A percentile compares a stretch with the other conserved stretches of the same genome.
phyloP scores from a whole-genome alignment of 2,888 invertebrate species.

The Cordilura impudica region DNA sequence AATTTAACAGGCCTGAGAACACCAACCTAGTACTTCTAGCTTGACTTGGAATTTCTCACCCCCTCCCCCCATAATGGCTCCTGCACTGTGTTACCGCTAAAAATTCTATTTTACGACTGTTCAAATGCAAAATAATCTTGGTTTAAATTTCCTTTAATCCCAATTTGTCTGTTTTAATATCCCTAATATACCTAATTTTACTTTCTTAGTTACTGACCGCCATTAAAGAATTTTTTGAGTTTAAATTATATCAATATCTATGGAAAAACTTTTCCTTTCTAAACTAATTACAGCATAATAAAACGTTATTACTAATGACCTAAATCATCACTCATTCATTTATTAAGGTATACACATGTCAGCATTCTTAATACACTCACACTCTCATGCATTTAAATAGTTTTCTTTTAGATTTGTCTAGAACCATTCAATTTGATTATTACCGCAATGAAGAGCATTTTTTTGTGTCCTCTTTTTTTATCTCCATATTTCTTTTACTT shows the following conservation, averaged over 20 bases:
- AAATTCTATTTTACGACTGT: too few species aligned
- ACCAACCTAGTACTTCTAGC: too few species aligned
- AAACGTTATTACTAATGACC: slow-evolving; percentile 30
- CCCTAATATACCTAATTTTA: too few species aligned
- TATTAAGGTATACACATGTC: not conserved
- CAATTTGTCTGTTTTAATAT: too few species aligned
- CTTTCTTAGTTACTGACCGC: not conserved
- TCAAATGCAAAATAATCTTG: too few species aligned
- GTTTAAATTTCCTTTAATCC: too few species aligned
- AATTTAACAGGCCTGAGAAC: too few species aligned
- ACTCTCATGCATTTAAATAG: not conserved
- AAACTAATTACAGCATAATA: slow-evolving; percentile 39
- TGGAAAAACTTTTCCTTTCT: not conserved
- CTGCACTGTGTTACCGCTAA: too few species aligned
- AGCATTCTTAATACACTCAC: too few species aligned
- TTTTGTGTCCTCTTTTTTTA: not conserved
- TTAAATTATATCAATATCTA: slow-evolving; percentile 12
- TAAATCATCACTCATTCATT: slow-evolving; percentile 27
- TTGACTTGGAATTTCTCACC: too few species aligned
- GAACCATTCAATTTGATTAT: slow-evolving; percentile 45
- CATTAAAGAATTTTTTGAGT: not conserved
- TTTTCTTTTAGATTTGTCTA: slow-evolving; percentile 13
- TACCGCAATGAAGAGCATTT: slow-evolving; percentile 19
- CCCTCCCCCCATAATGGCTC: too few species aligned
- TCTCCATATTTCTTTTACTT: not conserved